These are phyloP conservation scores for Orientallactaga bullata DNA, from an alignment of 2,113 vertebrate genomes.

Conservation along the genomic window DNA sequence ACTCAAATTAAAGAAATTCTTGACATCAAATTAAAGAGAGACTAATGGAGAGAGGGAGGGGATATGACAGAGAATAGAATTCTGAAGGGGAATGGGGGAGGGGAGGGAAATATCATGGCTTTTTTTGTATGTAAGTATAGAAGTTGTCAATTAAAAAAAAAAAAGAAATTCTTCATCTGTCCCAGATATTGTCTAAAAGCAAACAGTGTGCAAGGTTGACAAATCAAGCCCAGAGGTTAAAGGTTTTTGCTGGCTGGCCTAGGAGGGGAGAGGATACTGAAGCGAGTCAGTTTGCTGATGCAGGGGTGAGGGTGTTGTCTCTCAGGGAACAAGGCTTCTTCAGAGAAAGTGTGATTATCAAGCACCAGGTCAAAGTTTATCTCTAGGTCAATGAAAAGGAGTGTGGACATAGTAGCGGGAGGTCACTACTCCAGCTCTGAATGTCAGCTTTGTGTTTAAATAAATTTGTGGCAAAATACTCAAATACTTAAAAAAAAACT, in stretches of 20 bases:
- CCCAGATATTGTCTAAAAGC: slow-evolving; percentile 80
- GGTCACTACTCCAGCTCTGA: slow-evolving; percentile 66
- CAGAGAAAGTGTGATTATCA: slow-evolving; percentile 87
- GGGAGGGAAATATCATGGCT: too few relatives aligned
- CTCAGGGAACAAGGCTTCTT: slow-evolving; percentile 87
- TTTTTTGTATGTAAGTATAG: too few relatives aligned
- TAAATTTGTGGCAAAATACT: slow-evolving; percentile 60
- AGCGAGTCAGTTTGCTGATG: slow-evolving; percentile 85
- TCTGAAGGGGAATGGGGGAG: too few relatives aligned
- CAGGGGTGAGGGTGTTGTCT: slow-evolving; percentile 85
- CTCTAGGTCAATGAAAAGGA: slow-evolving; percentile 90
- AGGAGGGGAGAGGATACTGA: slow-evolving; percentile 84
- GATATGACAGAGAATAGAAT: too few relatives aligned
- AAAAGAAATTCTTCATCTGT: slow-evolving; percentile 66
- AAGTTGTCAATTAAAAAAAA: too few relatives aligned
- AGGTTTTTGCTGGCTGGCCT: slow-evolving; percentile 83
- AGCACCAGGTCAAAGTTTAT: slow-evolving; percentile 94
- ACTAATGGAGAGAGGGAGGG: too few relatives aligned
- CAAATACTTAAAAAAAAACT: not conserved
- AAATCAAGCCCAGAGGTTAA: slow-evolving; percentile 85
- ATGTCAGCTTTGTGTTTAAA: slow-evolving; percentile 70
- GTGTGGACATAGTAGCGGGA: not conserved
- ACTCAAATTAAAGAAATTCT: slow-evolving; percentile 69
- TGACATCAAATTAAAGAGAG: too few relatives aligned
- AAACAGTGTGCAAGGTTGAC: slow-evolving; percentile 79